phyloP scores from a whole-genome alignment of 2,888 invertebrate genomes.

The Bembecia ichneumoniformis region DNA sequence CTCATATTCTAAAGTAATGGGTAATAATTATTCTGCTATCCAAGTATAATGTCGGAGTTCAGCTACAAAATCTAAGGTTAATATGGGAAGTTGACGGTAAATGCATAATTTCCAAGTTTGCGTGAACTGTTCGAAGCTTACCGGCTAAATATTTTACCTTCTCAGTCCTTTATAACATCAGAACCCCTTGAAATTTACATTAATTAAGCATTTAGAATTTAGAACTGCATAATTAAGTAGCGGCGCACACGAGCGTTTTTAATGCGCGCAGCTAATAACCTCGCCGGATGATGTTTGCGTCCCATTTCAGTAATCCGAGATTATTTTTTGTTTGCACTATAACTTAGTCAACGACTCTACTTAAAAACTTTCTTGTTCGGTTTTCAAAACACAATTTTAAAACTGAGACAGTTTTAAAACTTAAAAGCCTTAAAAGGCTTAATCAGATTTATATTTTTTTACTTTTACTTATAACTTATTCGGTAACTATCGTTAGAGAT shows the following conservation, averaged over 20 bases:
- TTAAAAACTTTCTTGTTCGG: not conserved
- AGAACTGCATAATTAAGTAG: slow-evolving; percentile 45
- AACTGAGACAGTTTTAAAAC: no score
- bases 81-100: slow-evolving; percentile 13
- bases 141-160: slow-evolving; percentile 46
- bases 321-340: not conserved
- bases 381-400: no score
- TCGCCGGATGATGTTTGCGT: not conserved
- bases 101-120: slow-evolving; percentile 20
- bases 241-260: slow-evolving; percentile 22
- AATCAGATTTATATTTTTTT: no score
- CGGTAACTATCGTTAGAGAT: no score
- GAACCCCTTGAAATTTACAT: slow-evolving; percentile 54
- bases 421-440: no score
- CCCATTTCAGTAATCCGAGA: not conserved
- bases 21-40: no score
- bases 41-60: no score
- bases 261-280: not conserved
- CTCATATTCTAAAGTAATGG: no score
- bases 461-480: no score
- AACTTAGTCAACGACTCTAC: not conserved
- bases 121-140: slow-evolving; percentile 18
- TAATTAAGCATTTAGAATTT: slow-evolving; percentile 50
- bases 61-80: slow-evolving; percentile 3
- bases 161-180: slow-evolving; percentile 34